A percentile compares a stretch with the other conserved stretches of the same genome.
phyloP scores from a whole-genome alignment of 2,888 invertebrate species.

The Drosophila gaucha region DNA sequence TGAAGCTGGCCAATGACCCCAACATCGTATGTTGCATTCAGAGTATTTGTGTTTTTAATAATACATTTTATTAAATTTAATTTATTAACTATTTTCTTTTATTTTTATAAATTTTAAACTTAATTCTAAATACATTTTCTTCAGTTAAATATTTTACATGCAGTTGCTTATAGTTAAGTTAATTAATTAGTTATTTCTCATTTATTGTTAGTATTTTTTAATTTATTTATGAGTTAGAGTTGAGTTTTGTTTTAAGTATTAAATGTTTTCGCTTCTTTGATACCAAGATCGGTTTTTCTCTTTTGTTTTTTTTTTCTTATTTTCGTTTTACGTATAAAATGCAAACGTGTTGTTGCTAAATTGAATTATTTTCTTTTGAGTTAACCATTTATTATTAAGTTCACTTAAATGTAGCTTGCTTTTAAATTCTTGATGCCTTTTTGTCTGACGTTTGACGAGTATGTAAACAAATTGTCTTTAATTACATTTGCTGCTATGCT shows the following conservation, averaged over 20 bases:
- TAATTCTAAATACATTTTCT: slow-evolving; percentile 56
- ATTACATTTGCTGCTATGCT: slow-evolving; percentile 73
- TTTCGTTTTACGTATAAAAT: slow-evolving; percentile 74
- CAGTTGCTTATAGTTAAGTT: slow-evolving; percentile 66
- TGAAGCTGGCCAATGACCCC: slow-evolving; percentile 34
- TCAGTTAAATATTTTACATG: slow-evolving; percentile 77
- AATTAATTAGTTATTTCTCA: slow-evolving; percentile 44
- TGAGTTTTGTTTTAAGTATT: slow-evolving; percentile 24
- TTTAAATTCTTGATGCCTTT: slow-evolving; percentile 67
- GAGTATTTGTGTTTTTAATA: slow-evolving; percentile 38
- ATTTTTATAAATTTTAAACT: slow-evolving; percentile 57
- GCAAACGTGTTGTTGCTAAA: slow-evolving; percentile 75
- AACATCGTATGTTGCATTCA: background rate
- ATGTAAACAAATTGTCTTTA: slow-evolving; percentile 41
- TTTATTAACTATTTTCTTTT: slow-evolving; percentile 69
- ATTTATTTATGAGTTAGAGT: slow-evolving; percentile 41
- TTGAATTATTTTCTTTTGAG: slow-evolving; percentile 66
- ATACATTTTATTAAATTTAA: slow-evolving; percentile 82
- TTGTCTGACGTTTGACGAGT: slow-evolving; percentile 28
- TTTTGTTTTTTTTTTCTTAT: background rate
- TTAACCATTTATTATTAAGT: slow-evolving; percentile 62
- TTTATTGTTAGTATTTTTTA: slow-evolving; percentile 47
- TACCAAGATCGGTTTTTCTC: slow-evolving; percentile 17
- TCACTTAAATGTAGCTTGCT: slow-evolving; percentile 53
- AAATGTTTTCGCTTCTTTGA: background rate